Evolutionary conservation across 92 coral and sea anemone species (phyloP), one percentile per base, ranked within the genome.

Genomic region (Metridium senile): DNA sequence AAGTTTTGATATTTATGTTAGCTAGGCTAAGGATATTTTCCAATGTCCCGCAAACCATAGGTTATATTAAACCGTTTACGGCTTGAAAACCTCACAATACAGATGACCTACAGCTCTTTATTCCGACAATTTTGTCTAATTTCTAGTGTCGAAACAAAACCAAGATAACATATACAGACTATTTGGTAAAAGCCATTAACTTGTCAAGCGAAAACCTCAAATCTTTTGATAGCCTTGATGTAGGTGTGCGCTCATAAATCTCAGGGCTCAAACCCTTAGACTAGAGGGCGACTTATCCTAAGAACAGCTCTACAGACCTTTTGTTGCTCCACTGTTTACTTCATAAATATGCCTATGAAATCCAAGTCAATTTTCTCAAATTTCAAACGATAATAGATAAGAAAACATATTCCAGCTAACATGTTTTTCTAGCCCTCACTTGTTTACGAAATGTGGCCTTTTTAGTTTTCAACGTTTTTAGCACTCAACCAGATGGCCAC

Each of bases 371-470:
- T 76, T 85, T 87, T 82, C 93, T 87, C 88, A 77, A 62, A 80
- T 89, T 79, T 89, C 91, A 80, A 78, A 78, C 76, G 86, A 88
- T 84, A 84, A 89, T 92, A 66, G 89, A 61, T 78, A 92, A 80
- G 90, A 92, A 91, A 89, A 89, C 84, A 91, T 85, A 83, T 85
- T 89, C 86, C 78, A 81, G 70, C 82, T 85, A 82, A 88, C 90
- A 78, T 84, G 88, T 85, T 82, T 63, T 83, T 62, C 73, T 58
- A 73, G 85, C 56, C 68, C 72, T 47, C 79, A 68, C 76, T 70
- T 87, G 75, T 82, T 82, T 87, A 70, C 72, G 61, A 66, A 74
- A 54, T 69, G 74, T 28, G 58, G 35, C 78, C 77, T 84, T 78
- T 72, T 74, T 68, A 39, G 62, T 63, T 30, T 63, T 59, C 72